A percentile compares a stretch with the other conserved stretches of the same genome.
phyloP scores from a whole-genome alignment of 2,797 vertebrate species.

The Choloepus didactylus region DNA sequence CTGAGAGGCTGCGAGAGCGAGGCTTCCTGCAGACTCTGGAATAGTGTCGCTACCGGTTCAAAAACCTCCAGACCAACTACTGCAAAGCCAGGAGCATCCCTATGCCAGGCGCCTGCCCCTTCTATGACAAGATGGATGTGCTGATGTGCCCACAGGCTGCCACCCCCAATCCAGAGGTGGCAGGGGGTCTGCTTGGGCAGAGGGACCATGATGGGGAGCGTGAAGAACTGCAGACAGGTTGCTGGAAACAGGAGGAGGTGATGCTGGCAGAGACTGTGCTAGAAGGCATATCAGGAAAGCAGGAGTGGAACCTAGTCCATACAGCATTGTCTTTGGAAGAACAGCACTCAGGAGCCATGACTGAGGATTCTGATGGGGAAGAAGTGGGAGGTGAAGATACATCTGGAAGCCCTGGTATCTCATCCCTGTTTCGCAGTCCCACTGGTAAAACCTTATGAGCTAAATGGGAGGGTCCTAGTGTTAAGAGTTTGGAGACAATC shows the following conservation, averaged over 20 bases:
- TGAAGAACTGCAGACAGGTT: background rate
- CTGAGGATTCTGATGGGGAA: background rate
- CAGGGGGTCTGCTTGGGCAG: background rate
- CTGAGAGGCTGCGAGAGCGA: fast-evolving
- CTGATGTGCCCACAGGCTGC: background rate
- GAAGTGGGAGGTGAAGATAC: background rate
- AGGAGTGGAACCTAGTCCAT: background rate
- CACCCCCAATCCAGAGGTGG: background rate
- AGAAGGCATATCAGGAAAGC: background rate
- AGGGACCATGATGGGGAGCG: background rate
- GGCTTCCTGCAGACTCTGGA: background rate
- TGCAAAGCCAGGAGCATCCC: background rate
- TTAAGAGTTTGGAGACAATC: background rate
- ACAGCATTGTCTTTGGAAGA: background rate
- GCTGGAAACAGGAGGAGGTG: background rate
- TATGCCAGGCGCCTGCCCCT: background rate
- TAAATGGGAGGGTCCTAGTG: background rate
- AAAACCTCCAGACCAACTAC: constrained; percentile 36
- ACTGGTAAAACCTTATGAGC: background rate
- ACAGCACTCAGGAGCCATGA: background rate
- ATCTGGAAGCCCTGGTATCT: background rate
- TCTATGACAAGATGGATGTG: background rate
- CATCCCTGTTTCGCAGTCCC: background rate
- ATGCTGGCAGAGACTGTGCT: background rate
- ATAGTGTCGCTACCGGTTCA: background rate